A percentile compares a stretch with the other conserved stretches of the same genome.
phyloP scores from a whole-genome alignment of 2,113 vertebrate species.

The Paramisgurnus dabryanus region DNA sequence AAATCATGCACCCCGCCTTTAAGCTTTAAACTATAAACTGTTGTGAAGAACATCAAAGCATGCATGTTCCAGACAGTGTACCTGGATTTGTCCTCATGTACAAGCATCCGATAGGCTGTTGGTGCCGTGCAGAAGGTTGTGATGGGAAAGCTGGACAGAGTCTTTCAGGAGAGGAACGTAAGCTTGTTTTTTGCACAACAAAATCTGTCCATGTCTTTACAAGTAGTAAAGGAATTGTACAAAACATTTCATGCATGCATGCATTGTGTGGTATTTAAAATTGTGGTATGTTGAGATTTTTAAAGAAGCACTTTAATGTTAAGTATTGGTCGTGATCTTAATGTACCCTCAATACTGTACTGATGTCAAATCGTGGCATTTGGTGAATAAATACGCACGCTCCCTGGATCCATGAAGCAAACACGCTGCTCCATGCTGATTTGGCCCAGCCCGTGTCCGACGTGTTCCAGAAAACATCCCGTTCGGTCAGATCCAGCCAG shows the following conservation, averaged over 20 bases:
- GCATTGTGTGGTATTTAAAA: too few species aligned
- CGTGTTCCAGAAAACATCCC: constrained; percentile 79
- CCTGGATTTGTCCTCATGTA: constrained; percentile 70
- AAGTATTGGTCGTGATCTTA: background rate
- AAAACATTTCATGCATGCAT: background rate
- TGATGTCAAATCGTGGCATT: constrained; percentile 75
- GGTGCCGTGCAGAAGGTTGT: constrained; percentile 79
- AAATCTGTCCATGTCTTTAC: too few species aligned
- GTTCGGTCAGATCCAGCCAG: constrained; percentile 80
- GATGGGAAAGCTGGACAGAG: constrained; percentile 76
- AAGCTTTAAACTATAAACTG: background rate
- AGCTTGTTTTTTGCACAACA: too few species aligned
- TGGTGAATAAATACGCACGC: constrained; percentile 77
- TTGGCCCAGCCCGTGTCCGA: constrained; percentile 85
- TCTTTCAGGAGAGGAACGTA: constrained; percentile 63
- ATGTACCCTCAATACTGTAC: constrained; percentile 74
- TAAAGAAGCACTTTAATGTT: too few species aligned
- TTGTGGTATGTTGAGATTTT: too few species aligned
- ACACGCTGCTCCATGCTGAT: constrained; percentile 80
- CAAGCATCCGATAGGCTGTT: constrained; percentile 81
- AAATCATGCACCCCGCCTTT: too few species aligned
- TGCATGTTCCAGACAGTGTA: constrained; percentile 49
- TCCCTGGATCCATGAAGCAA: constrained; percentile 80
- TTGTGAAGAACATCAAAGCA: background rate
- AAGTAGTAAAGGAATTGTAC: too few species aligned